These are phyloP conservation scores for Gymnoscopelus braueri DNA, from an alignment of 2,797 vertebrate species.

Conservation along the genomic window DNA sequence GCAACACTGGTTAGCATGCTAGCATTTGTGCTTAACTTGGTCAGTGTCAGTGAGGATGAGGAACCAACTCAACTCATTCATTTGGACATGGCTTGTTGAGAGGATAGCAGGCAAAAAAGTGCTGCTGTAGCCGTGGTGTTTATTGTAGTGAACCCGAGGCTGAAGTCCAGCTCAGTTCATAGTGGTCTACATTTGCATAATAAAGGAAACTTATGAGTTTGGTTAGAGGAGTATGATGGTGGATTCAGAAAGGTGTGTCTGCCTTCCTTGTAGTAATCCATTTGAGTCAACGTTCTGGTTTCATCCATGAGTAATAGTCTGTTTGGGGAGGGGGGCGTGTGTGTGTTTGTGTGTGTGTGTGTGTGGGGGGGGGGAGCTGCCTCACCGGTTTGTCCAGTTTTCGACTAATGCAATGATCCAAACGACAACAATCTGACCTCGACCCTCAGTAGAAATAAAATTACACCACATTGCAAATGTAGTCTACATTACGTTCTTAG, in stretches of 20 bases:
- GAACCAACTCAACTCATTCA: too few species aligned
- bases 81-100: too few species aligned
- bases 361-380: constrained; percentile 17
- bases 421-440: constrained; percentile 8
- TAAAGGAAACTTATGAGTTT: constrained; percentile 38
- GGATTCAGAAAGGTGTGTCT: constrained; percentile 69
- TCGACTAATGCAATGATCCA: constrained; percentile 1
- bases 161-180: constrained; percentile 15
- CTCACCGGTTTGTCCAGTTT: constrained; percentile 72
- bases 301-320: constrained; percentile 44
- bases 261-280: constrained; percentile 50
- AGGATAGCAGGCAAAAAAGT: too few species aligned
- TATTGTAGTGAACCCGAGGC: neutral
- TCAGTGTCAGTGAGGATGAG: too few species aligned
- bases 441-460: neutral
- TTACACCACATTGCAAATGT: neutral
- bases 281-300: constrained; percentile 62
- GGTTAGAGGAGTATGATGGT: neutral
- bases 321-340: constrained; percentile 49
- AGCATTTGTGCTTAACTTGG: too few species aligned
- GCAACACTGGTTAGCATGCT: too few species aligned
- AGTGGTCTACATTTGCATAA: constrained; percentile 47
- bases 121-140: too few species aligned
- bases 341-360: constrained; percentile 23
- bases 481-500: neutral